Conservation (phyloP, 1,140 invertebrate genomes). For the Drosophila pandora region DNA sequence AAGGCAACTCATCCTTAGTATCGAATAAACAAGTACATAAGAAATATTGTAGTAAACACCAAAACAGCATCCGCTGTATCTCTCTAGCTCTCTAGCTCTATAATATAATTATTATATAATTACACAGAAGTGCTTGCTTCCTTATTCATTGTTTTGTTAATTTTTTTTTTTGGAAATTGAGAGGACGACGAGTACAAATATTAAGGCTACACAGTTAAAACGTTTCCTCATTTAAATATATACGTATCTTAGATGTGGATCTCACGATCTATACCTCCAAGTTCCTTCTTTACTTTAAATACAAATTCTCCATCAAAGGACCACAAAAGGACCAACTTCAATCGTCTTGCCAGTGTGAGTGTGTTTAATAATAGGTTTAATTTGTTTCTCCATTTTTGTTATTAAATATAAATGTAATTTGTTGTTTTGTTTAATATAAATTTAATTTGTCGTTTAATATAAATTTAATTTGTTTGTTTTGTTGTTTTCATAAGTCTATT, state of each 20-base stretch:
- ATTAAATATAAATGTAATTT: constrained; percentile 49
- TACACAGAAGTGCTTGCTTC: constrained; percentile 16
- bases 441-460: constrained; percentile 35
- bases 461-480: constrained; percentile 45
- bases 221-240: constrained; percentile 55
- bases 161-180: constrained; percentile 54
- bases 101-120: constrained; percentile 21
- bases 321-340: constrained; percentile 10
- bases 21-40: constrained; percentile 43
- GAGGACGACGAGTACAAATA: constrained; percentile 56
- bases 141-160: not conserved
- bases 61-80: constrained; percentile 26
- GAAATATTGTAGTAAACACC: constrained; percentile 52
- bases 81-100: constrained; percentile 16
- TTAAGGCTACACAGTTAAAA: constrained; percentile 81
- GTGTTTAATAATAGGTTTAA: constrained; percentile 37
- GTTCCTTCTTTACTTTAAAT: constrained; percentile 22
- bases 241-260: constrained; percentile 48
- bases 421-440: constrained; percentile 29
- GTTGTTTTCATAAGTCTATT: constrained; percentile 72
- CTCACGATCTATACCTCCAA: constrained; percentile 6
- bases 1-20: constrained; percentile 44
- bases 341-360: constrained; percentile 23
- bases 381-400: constrained; percentile 19
- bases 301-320: constrained; percentile 12